phyloP scores from a whole-genome alignment of 2,113 vertebrate species.

The Arvicanthis niloticus region DNA sequence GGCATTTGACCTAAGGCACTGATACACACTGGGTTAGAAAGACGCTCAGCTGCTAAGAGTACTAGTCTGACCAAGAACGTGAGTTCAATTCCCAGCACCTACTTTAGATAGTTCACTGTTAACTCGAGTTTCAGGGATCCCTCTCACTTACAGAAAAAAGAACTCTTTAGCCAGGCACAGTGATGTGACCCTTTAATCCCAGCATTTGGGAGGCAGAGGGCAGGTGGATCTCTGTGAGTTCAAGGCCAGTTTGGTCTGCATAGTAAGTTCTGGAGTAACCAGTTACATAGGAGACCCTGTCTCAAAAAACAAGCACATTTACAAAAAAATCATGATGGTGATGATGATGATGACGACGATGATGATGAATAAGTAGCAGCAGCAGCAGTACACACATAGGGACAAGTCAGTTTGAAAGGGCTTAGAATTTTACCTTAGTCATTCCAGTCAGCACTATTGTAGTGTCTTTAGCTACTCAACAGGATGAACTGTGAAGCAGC shows the following conservation, averaged over 20 bases:
- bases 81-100: not conserved
- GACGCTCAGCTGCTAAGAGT: not conserved
- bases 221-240: not conserved
- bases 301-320: not conserved
- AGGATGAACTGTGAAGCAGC: not conserved
- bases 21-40: not conserved
- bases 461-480: not conserved
- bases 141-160: not conserved
- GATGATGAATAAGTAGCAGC: not conserved
- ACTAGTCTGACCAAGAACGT: not conserved
- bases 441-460: not conserved
- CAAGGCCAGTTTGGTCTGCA: not conserved
- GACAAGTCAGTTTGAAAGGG: not conserved
- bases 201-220: not conserved
- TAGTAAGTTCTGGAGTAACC: not conserved
- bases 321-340: too few relatives aligned
- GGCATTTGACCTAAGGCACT: not conserved
- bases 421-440: not conserved
- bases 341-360: too few relatives aligned
- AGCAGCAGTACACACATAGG: not conserved
- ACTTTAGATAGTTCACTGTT: not conserved
- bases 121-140: not conserved
- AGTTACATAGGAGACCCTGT: not conserved
- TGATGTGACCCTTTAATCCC: not conserved
- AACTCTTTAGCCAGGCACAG: not conserved